Evolutionary conservation across 1,140 invertebrate genomes (phyloP), one percentile per base, ranked within the genome.

Genomic region (Steinernema khuongi): DNA sequence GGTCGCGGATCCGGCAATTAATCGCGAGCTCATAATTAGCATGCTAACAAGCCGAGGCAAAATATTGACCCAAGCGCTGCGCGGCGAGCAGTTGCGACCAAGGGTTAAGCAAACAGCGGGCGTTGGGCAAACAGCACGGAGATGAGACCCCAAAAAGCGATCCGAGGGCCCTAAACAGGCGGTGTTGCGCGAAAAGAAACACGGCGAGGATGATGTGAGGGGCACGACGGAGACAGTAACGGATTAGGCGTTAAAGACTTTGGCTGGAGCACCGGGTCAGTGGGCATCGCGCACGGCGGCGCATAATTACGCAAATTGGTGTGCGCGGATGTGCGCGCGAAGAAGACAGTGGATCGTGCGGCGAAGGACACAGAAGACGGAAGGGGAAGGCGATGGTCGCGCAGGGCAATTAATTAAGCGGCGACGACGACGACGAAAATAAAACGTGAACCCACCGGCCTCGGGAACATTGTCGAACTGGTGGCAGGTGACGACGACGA

Each of bases 11-110:
- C 50, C 7, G 7, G 14, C 50, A 60, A 60, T 60, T 60, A 60
- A 60, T 60, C 26, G 26, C 50, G 50, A 26, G 50, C 50, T 60
- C n/a, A n/a, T n/a, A 60, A 60, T 60, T 60, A 60, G 26, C 50
- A 60, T 17, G 7, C 14, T 22, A 22, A 60, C 50, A 60, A n/a
- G 19, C 11, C 14, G 11, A 60, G 22, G 50, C 11, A 60, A 60
- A 60, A 60, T 60, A 60, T 26, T 60, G 36, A 41, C n/a, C 36
- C n/a, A 41, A 41, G 36, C n/a, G 36, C 7, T 60, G 50, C 50
- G 50, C 50, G 50, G 11, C 4, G 19, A 22, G 11, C 11, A 60
- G 50, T 17, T 17, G 50, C 50, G 11, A 22, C 50, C 14, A 60
- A 14, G 22, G 50, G 50, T 60, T 60, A 17, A 60, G 50, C 50